Conservation (phyloP, 2,888 invertebrate genomes). For the Eumerus sabulonum region DNA sequence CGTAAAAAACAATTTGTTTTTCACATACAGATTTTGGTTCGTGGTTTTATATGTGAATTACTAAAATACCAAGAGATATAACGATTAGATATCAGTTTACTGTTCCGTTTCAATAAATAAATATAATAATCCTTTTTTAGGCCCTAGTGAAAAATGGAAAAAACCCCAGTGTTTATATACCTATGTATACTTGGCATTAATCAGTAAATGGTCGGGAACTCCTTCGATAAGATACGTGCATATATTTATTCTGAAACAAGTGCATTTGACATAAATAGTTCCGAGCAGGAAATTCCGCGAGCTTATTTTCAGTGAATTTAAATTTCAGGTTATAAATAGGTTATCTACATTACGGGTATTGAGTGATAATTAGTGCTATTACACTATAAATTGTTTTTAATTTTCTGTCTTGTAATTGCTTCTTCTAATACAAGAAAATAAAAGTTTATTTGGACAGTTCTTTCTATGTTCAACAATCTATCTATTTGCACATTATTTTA, state of each 20-base stretch:
- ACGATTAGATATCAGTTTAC: too few relatives aligned
- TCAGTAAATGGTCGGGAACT: conserved; percentile 4
- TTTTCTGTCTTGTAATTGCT: conserved; percentile 29
- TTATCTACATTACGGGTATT: conserved; percentile 21
- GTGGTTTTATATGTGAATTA: conserved; percentile 18
- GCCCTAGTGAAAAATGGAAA: too few relatives aligned
- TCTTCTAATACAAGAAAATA: conserved; percentile 19
- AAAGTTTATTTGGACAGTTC: background rate
- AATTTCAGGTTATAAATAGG: conserved; percentile 49
- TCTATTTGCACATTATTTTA: conserved; percentile 31
- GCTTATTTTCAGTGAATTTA: conserved; percentile 23
- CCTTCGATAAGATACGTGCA: conserved; percentile 9
- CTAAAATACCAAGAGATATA: too few relatives aligned
- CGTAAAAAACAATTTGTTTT: conserved; percentile 45
- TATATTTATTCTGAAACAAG: background rate
- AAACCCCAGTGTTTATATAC: too few relatives aligned
- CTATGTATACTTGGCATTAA: background rate
- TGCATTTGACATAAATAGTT: conserved; percentile 42
- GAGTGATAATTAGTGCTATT: too few relatives aligned
- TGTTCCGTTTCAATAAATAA: too few relatives aligned
- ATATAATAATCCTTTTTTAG: background rate
- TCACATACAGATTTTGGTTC: too few relatives aligned
- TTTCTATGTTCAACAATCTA: background rate
- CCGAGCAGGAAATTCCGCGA: conserved; percentile 31
- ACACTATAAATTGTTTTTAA: conserved; percentile 5